These are phyloP conservation scores for Oreortyx pictus DNA, from an alignment of 2,797 vertebrate genomes.

Conservation along the genomic window DNA sequence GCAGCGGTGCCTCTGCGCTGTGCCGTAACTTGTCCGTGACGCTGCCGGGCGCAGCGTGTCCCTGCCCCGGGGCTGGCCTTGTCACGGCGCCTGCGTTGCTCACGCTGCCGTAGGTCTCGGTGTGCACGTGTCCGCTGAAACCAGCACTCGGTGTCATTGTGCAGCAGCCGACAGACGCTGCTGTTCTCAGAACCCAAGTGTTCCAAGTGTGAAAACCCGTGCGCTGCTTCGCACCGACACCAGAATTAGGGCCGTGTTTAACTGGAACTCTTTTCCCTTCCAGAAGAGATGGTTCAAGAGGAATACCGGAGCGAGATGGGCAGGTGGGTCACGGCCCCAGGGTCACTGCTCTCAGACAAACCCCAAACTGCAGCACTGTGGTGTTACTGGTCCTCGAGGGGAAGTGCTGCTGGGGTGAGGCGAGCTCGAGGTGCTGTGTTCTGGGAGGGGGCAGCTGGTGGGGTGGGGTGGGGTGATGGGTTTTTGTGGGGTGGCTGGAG, in stretches of 20 bases:
- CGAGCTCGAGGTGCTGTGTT: no score
- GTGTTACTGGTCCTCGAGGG: neutral
- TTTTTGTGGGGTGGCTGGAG: no score
- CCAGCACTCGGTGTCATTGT: neutral
- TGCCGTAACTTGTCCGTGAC: neutral
- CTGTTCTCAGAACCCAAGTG: neutral
- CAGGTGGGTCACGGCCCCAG: conserved; percentile 78
- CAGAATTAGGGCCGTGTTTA: neutral
- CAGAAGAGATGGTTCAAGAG: conserved; percentile 85
- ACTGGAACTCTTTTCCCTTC: neutral
- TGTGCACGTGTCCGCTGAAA: neutral
- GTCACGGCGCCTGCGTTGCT: no score
- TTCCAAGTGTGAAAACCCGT: neutral
- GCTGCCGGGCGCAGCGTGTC: neutral
- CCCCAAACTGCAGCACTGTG: neutral
- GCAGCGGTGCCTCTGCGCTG: rapidly evolving
- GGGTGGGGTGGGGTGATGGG: no score
- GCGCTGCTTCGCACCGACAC: neutral
- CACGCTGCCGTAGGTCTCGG: neutral
- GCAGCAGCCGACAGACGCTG: neutral
- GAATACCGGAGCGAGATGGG: conserved; percentile 84
- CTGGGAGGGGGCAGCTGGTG: no score
- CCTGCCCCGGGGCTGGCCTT: neutral
- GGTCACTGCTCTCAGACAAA: no score
- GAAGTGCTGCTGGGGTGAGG: neutral